Evolutionary conservation across 92 coral and sea anemone species (phyloP).

Genomic region (Porites evermanni): DNA sequence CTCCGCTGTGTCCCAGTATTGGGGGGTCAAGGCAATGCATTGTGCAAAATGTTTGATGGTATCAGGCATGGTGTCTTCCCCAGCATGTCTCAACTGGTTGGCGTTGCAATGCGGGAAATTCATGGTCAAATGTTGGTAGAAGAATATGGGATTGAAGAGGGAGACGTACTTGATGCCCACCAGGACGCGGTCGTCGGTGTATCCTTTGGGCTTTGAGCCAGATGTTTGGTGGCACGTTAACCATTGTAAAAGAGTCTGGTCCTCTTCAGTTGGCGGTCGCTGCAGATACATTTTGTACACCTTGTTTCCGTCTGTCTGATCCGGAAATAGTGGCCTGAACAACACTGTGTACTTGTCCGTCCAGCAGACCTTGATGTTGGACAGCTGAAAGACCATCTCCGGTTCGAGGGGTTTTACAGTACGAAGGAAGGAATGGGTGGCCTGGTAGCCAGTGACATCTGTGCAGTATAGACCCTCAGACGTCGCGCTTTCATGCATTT

Average conservation of each 20-base stretch:
- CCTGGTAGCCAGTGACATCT: neutral
- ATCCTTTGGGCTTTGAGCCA: neutral
- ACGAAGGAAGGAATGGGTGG: neutral
- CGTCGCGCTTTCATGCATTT: neutral
- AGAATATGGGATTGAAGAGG: neutral
- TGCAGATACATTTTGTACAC: neutral
- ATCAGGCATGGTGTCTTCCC: neutral
- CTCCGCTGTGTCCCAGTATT: neutral
- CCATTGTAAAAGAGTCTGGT: neutral
- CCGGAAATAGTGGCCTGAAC: neutral
- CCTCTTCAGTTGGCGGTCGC: neutral
- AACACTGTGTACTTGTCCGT: neutral
- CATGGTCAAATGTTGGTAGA: neutral
- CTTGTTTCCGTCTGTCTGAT: neutral
- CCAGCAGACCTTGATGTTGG: neutral
- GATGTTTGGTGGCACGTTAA: neutral
- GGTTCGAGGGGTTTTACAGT: neutral
- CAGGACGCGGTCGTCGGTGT: neutral
- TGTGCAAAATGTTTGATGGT: neutral
- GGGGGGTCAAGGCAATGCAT: neutral
- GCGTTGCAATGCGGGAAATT: neutral
- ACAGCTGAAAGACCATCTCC: neutral
- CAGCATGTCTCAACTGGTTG: neutral
- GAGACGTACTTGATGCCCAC: neutral
- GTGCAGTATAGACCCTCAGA: neutral